Base-by-base conservation (phyloP, 1,140 invertebrate species). In the Cephus cinctus region DNA sequence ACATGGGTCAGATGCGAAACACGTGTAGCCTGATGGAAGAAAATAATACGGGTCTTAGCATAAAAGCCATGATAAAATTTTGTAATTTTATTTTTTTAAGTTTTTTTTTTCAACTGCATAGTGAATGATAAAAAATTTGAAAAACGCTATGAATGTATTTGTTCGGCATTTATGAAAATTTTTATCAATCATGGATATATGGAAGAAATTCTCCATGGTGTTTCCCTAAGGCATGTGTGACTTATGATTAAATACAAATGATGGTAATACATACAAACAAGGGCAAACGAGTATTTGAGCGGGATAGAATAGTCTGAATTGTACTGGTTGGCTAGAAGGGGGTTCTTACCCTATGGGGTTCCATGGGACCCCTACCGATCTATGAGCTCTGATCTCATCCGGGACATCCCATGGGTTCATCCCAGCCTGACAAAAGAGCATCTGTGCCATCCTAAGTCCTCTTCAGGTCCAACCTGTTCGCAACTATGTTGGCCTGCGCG, bases 251-350 rank as follows among this genome's bases (percentile, higher is more conserved):
- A 27, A 27, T n/a, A 27, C 6, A n/a, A 68, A 67, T 63, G 57
- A 68, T 70, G 53, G 62, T 73, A 72, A 71, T 69, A 62, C 60
- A 65, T 64, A 73, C 61, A 71, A 72, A 73, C 63, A 72, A 69
- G 66, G 61, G 65, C 68, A 71, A 75, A 75, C 67, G 71, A 75
- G 71, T 67, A 47, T 74, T 75, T 73, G 69, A 74, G 68, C 67
- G 63, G 54, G 60, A 66, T 66, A 60, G 63, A 67, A 72, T 72
- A 54, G 65, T 64, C 61, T 51, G 54, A 57, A 63, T 67, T 62
- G 58, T 62, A 50, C 52, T 57, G 5, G 14, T 22, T 12, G 30
- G 4, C 14, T n/a, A 5, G 34, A 39, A 45, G 49, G 61, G 62
- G 60, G 71, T 65, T 63, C 63, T 61, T 67, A 38, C 21, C 45